Conservation (phyloP, 2,888 invertebrate species). For the Lithophane leautieri region DNA sequence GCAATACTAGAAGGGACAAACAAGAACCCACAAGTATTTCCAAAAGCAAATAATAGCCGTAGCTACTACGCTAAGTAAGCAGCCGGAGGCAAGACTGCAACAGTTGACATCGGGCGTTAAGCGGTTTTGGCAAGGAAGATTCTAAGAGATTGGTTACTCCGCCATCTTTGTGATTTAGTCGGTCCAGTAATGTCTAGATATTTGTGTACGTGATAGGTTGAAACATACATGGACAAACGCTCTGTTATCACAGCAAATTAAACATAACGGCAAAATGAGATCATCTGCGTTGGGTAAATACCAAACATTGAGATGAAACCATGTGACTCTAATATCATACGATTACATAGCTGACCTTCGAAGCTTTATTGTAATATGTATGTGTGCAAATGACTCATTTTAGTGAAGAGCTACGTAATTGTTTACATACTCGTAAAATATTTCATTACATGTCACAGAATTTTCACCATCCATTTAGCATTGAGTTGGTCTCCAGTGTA, state of each 20-base stretch:
- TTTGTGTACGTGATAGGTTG: slow-evolving; percentile 5
- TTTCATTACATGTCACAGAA: slow-evolving; percentile 29
- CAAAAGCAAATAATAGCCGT: neutral
- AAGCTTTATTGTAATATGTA: slow-evolving; percentile 53
- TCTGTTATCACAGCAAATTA: slow-evolving; percentile 49
- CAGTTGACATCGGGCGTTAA: too few relatives aligned
- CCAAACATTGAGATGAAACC: slow-evolving; percentile 52
- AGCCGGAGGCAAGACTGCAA: neutral
- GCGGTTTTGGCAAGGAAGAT: neutral
- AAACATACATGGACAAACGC: slow-evolving; percentile 8
- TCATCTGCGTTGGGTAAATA: slow-evolving; percentile 59
- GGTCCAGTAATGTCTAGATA: slow-evolving; percentile 16
- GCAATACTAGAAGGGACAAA: neutral
- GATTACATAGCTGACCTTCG: slow-evolving; percentile 60
- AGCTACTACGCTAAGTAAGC: neutral
- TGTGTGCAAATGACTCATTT: slow-evolving; percentile 54
- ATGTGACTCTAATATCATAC: slow-evolving; percentile 52
- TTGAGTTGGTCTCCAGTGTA: neutral
- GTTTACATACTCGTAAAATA: slow-evolving; percentile 43
- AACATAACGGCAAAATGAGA: slow-evolving; percentile 63
- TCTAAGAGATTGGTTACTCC: neutral
- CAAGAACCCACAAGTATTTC: neutral
- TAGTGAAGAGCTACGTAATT: slow-evolving; percentile 30
- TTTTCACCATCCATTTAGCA: slow-evolving; percentile 39
- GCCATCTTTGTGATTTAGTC: neutral